Base-by-base conservation (phyloP, 1,140 invertebrate species). In the Meloidogyne chitwoodi region DNA sequence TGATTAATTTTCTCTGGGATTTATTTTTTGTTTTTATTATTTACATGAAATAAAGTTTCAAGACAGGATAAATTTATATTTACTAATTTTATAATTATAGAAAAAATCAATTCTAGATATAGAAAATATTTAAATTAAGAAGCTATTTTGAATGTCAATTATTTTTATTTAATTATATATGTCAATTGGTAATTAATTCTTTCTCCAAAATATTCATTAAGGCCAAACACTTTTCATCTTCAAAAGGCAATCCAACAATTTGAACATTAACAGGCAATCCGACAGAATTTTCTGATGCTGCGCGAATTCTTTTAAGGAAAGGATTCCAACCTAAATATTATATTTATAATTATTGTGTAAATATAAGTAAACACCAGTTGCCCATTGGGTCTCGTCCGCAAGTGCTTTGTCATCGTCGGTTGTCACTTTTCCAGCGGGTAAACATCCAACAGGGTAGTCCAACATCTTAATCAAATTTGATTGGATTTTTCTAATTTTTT, bases 151-250 rank as follows among this genome's bases (percentile, higher is more conserved):
- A 38, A 38, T 38, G 10, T 38, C 34, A n/a, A 56, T n/a, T 56
- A n/a, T 56, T n/a, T 56, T n/a, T 19, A 19, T 56, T n/a, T n/a
- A n/a, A n/a, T n/a, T n/a, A n/a, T 48, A 48, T 11, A n/a, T n/a
- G 6, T 56, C n/a, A 56, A 6, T 56, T 56, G 48, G 12, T 22
- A 48, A 3, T 19, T 6, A 56, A 22, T 56, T 56, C 19, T n/a
- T 56, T 56, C 19, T 56, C 48, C 19, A 56, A 56, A 56, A 56
- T 56, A 56, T 19, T 19, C 48, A 56, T 56, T 22, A 56, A 10
- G n/a, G 48, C 48, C 8, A 85, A 74, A 64, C 86, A 87, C 19
- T 79, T 63, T 62, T 87, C 84, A 68, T 85, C 84, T 62, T 81
- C 75, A 68, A 66, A 87, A 16, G 83, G 84, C n/a, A 75, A 56